Evolutionary conservation across 2,113 vertebrate genomes (phyloP).

Genomic region (Phaetusa simplex): DNA sequence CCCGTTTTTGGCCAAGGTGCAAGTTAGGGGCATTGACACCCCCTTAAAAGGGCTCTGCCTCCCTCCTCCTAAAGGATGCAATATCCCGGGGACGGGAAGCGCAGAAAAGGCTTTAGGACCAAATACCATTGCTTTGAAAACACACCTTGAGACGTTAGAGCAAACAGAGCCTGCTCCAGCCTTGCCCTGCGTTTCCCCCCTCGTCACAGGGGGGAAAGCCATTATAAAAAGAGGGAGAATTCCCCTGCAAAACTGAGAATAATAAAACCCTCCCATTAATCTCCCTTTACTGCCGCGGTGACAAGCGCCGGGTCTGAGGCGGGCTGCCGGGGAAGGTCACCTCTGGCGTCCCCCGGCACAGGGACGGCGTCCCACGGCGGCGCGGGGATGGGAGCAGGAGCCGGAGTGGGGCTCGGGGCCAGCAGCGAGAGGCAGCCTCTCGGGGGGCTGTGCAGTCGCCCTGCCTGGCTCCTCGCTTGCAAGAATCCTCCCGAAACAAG

Average conservation of each 20-base stretch:
- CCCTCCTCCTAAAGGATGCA: background rate
- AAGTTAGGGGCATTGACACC: background rate
- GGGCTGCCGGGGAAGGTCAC: conserved; percentile 37
- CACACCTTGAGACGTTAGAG: conserved; percentile 6
- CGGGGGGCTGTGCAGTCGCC: background rate
- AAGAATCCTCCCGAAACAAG: background rate
- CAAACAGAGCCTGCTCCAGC: conserved; percentile 18
- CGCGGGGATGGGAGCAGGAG: background rate
- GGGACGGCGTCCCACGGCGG: background rate
- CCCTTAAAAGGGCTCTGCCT: background rate
- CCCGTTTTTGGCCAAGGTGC: fast-evolving
- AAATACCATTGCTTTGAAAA: conserved; percentile 14
- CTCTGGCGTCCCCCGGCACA: background rate
- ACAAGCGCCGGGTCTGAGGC: background rate
- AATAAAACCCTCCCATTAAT: conserved; percentile 50
- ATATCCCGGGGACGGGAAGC: background rate
- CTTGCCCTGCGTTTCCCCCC: background rate
- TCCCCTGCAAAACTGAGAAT: conserved; percentile 44
- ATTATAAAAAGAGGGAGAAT: conserved; percentile 48
- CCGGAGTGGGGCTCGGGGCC: background rate
- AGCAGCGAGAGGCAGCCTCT: background rate
- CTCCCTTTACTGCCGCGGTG: conserved; percentile 16
- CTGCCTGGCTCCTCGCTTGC: background rate
- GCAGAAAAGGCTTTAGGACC: background rate
- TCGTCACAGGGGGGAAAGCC: background rate